Evolutionary conservation across 1,140 invertebrate species (phyloP), one percentile per base, ranked within the genome.

Genomic region (Calliphora vicina): DNA sequence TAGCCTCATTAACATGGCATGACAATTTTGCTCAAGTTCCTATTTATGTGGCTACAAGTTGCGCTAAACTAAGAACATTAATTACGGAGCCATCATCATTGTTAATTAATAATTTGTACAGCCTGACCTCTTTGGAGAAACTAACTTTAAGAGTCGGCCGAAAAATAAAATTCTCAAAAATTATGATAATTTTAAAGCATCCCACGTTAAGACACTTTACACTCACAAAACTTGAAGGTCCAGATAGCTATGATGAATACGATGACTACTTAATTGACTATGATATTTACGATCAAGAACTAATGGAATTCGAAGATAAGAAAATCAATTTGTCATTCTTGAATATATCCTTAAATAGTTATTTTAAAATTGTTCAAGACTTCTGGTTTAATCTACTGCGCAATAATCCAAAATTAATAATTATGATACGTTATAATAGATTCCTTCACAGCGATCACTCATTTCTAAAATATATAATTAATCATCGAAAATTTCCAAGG

Each of bases 371-470:
- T 20, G n/a, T 67, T 10, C 20, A 20, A 20, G 61, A 67, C 25
- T 67, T 67, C 25, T 67, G 61, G 61, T 67, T 67, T 25, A 67
- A 25, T 67, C 23, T 67, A 25, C n/a, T 67, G 9, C 61, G n/a
- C 9, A 67, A 25, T 67, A 67, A 67, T 67, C 9, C 23, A 23
- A 67, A 67, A 67, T 23, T 67, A 23, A 23, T 23, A 67, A 4
- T 67, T 20, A 67, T 67, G 61, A 67, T 67, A 67, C 61, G 61
- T n/a, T 67, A 67, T 23, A 67, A 67, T 23, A 67, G 61, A 67
- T 67, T 67, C 10, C 9, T 67, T 9, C 61, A 67, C 9, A 10
- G 25, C 25, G 61, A 67, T 23, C 61, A 67, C 25, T 9, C 61
- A n/a, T 67, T 67, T 67, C 25, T 67, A 12, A 67, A 67, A 23